Evolutionary conservation across 2,888 invertebrate genomes (phyloP).

Genomic region (Meandrusa payeni): DNA sequence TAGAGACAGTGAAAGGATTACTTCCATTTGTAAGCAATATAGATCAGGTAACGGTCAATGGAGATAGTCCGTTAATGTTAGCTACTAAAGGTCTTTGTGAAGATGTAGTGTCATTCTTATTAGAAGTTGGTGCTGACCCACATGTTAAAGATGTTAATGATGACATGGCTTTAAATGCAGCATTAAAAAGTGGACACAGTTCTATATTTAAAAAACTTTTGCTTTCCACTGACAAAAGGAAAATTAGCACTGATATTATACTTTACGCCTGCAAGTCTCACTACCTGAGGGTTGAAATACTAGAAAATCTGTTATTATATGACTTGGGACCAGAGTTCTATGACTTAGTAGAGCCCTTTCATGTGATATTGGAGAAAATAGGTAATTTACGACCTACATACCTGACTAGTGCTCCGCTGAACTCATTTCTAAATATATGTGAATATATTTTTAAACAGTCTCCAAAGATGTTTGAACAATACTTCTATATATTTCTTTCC

Average conservation of each 20-base stretch:
- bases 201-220: conserved; percentile 55
- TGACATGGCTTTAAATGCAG: conserved; percentile 58
- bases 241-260: conserved; percentile 56
- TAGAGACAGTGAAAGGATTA: conserved; percentile 49
- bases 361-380: conserved; percentile 46
- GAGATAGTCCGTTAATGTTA: conserved; percentile 59
- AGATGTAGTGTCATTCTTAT: conserved; percentile 55
- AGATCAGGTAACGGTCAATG: conserved; percentile 51
- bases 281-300: conserved; percentile 62
- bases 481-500: conserved; percentile 61
- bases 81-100: conserved; percentile 53
- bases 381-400: conserved; percentile 50
- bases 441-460: conserved; percentile 64
- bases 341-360: conserved; percentile 51
- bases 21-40: conserved; percentile 59
- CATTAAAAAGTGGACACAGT: conserved; percentile 51
- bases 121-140: conserved; percentile 62
- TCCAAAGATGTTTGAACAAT: conserved; percentile 55
- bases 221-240: conserved; percentile 43
- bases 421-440: conserved; percentile 61
- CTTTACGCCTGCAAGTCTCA: conserved; percentile 65
- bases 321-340: conserved; percentile 66
- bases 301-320: conserved; percentile 56
- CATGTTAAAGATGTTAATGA: conserved; percentile 52
- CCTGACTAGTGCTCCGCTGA: conserved; percentile 56